Percentiles rank a stretch among this genome's conserved stretches.
Evolutionary conservation across 2,888 invertebrate genomes (phyloP).

Genomic region (Drosophila kanekoi): DNA sequence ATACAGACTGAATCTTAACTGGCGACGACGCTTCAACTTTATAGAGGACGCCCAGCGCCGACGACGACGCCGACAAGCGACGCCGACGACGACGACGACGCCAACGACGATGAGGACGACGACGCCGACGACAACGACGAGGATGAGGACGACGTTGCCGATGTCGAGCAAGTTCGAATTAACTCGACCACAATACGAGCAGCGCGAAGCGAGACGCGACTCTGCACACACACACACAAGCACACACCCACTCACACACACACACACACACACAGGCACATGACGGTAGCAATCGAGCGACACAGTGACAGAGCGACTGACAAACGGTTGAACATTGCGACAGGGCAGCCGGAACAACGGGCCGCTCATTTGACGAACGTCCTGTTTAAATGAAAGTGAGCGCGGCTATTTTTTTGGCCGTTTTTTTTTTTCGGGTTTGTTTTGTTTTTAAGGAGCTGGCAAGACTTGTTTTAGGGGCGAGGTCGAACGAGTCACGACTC

Average conservation of each 20-base stretch:
- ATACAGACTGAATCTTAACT: conserved; percentile 82
- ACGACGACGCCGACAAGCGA: conserved; percentile 15
- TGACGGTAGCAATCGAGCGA: conserved; percentile 11
- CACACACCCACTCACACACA: not conserved
- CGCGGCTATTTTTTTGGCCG: conserved; percentile 10
- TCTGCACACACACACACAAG: conserved; percentile 14
- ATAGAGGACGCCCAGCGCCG: conserved; percentile 45
- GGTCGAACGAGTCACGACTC: conserved; percentile 33
- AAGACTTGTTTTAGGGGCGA: conserved; percentile 41
- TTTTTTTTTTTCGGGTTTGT: not conserved
- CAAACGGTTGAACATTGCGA: conserved; percentile 3
- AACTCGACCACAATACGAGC: conserved; percentile 75
- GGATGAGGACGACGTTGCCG: conserved; percentile 23
- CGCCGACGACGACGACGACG: conserved; percentile 17
- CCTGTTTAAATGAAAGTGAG: conserved; percentile 58
- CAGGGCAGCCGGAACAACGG: conserved; percentile 17
- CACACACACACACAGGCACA: conserved; percentile 7
- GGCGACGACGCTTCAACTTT: conserved; percentile 46
- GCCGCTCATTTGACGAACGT: conserved; percentile 49
- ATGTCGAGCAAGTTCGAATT: conserved; percentile 70
- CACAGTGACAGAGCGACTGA: conserved; percentile 2
- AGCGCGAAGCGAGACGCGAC: conserved; percentile 46
- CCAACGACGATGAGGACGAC: conserved; percentile 12
- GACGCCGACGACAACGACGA: conserved; percentile 27
- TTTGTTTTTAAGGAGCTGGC: not conserved